Percentiles rank a stretch among this genome's conserved stretches.
Evolutionary conservation across 2,888 invertebrate genomes (phyloP).

Genomic region (Itoplectis maculator): DNA sequence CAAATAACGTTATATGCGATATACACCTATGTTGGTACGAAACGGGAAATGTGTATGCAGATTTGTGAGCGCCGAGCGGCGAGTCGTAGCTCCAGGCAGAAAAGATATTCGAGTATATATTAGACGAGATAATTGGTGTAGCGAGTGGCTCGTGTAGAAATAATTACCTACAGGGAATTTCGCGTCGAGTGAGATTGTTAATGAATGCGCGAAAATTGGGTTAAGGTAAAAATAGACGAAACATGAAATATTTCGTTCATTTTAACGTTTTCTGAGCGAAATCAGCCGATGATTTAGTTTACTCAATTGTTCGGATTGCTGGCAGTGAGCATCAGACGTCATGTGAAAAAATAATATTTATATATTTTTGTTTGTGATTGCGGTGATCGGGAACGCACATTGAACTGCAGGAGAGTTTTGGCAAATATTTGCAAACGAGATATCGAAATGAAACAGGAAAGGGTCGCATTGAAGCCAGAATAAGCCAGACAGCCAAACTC

Average conservation of each 20-base stretch:
- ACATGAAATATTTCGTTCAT: too few relatives aligned
- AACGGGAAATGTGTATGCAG: not conserved
- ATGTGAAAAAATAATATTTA: too few relatives aligned
- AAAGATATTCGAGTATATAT: not conserved
- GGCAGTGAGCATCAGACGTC: too few relatives aligned
- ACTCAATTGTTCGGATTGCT: too few relatives aligned
- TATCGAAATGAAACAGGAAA: too few relatives aligned
- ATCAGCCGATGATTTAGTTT: too few relatives aligned
- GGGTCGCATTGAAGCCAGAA: not conserved
- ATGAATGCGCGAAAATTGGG: not conserved
- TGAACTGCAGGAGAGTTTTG: too few relatives aligned
- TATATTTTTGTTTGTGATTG: too few relatives aligned
- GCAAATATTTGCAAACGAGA: too few relatives aligned
- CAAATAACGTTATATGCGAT: not conserved
- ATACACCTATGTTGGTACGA: not conserved
- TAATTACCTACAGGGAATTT: not conserved
- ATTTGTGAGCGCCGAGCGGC: not conserved
- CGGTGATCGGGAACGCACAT: too few relatives aligned
- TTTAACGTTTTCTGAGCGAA: too few relatives aligned
- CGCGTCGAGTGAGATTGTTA: not conserved
- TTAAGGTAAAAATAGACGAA: too few relatives aligned
- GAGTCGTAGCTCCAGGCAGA: not conserved
- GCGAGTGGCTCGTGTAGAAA: not conserved
- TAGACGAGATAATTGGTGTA: not conserved
- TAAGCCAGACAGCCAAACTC: not conserved